These are phyloP conservation scores for Xanthorhoe spadicearia DNA, from an alignment of 2,888 invertebrate species.

Conservation along the genomic window DNA sequence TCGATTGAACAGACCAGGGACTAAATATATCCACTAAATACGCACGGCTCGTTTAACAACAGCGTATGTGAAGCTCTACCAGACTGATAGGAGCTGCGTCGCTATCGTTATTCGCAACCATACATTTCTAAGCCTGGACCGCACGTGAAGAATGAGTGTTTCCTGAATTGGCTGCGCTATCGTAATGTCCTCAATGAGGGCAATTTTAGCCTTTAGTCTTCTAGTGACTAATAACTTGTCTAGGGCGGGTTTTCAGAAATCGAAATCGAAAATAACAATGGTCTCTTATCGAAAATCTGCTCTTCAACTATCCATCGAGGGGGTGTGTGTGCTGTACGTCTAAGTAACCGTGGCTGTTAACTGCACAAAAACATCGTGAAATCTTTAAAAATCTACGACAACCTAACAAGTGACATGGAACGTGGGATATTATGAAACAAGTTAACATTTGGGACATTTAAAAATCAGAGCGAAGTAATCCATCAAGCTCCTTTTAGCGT, in stretches of 20 bases:
- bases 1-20: conserved; percentile 31
- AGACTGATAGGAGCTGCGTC: conserved; percentile 28
- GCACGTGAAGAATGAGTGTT: conserved; percentile 17
- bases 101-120: conserved; percentile 24
- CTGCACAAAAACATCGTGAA: conserved; percentile 30
- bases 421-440: background rate
- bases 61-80: conserved; percentile 19
- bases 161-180: conserved; percentile 12
- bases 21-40: conserved; percentile 40
- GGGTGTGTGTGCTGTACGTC: conserved; percentile 1
- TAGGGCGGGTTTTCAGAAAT: background rate
- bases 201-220: background rate
- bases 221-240: no score
- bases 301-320: conserved; percentile 17
- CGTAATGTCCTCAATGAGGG: background rate
- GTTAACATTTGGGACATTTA: conserved; percentile 3
- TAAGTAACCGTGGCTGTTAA: conserved; percentile 31
- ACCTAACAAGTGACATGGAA: background rate
- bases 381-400: conserved; percentile 12
- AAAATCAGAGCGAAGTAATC: conserved; percentile 16
- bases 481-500: conserved; percentile 17
- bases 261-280: background rate
- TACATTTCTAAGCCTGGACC: conserved; percentile 30
- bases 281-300: background rate
- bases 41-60: conserved; percentile 35